A percentile compares a stretch with the other conserved stretches of the same genome.
Evolutionary conservation across 2,888 invertebrate genomes (phyloP).

Genomic region (Seladonia tumulorum): DNA sequence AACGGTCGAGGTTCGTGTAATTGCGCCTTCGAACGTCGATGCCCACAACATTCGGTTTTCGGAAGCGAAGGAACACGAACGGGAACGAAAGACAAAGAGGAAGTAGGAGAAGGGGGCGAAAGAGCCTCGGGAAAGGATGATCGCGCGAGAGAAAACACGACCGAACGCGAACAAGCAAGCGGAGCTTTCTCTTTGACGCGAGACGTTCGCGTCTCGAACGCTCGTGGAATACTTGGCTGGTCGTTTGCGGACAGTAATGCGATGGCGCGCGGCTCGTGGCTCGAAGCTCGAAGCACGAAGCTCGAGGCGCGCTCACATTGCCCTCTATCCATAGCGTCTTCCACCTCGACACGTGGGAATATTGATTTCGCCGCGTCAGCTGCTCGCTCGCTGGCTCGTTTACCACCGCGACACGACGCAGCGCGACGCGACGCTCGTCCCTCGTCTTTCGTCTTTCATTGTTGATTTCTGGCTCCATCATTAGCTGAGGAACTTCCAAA

Average conservation of each 20-base stretch:
- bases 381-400: constrained; percentile 69
- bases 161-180: background rate
- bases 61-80: background rate
- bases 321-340: constrained; percentile 53
- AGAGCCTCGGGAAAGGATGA: background rate
- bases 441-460: background rate
- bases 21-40: background rate
- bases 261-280: background rate
- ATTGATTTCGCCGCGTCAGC: constrained; percentile 79
- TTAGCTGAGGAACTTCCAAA: too few relatives aligned
- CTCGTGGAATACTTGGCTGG: constrained; percentile 9
- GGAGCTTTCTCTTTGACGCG: background rate
- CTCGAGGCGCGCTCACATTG: constrained; percentile 27
- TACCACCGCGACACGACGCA: constrained; percentile 5
- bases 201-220: background rate
- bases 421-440: constrained; percentile 15
- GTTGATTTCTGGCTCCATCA: background rate
- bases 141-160: background rate
- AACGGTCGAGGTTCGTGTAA: background rate
- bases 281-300: background rate
- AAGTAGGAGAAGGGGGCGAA: background rate
- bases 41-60: background rate
- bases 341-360: constrained; percentile 74
- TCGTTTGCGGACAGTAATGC: constrained; percentile 7
- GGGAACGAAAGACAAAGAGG: background rate